phyloP scores from a whole-genome alignment of 2,797 vertebrate species.

The Xenopus petersii region DNA sequence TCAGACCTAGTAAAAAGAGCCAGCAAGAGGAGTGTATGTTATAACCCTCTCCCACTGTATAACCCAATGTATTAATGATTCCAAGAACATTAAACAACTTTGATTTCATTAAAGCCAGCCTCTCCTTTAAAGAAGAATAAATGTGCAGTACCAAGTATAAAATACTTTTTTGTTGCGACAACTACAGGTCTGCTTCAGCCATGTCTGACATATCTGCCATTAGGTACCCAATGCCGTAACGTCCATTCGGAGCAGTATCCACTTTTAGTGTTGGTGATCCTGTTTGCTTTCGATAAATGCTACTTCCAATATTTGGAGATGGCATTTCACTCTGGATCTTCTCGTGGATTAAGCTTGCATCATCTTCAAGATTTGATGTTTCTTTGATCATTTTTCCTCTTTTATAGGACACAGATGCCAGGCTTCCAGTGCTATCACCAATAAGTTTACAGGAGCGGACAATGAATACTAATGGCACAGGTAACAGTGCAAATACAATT shows the following conservation, averaged over 20 bases:
- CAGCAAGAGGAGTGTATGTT: not conserved
- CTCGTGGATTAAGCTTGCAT: constrained; percentile 84
- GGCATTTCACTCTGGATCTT: constrained; percentile 85
- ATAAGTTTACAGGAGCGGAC: constrained; percentile 84
- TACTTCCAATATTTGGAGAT: constrained; percentile 84
- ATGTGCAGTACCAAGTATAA: constrained; percentile 48
- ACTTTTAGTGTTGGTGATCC: constrained; percentile 64
- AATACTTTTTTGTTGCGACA: constrained; percentile 28
- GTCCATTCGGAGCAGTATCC: constrained; percentile 85
- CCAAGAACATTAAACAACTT: constrained; percentile 60
- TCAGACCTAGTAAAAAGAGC: constrained; percentile 15
- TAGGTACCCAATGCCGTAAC: constrained; percentile 88
- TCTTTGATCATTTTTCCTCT: constrained; percentile 91
- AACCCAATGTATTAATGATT: constrained; percentile 42
- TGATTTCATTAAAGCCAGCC: constrained; percentile 57
- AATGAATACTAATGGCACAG: constrained; percentile 81
- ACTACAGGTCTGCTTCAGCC: constrained; percentile 91
- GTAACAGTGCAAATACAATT: constrained; percentile 82
- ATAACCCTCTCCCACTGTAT: constrained; percentile 9
- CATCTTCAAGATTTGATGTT: constrained; percentile 73
- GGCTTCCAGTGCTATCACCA: constrained; percentile 67
- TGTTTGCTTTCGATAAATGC: constrained; percentile 85
- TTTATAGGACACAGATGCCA: constrained; percentile 86
- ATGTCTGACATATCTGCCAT: constrained; percentile 90
- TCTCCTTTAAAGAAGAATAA: constrained; percentile 53